Percentiles rank a stretch among this genome's conserved stretches.
phyloP scores from a whole-genome alignment of 2,113 vertebrate species.

The Alligator mississippiensis region DNA sequence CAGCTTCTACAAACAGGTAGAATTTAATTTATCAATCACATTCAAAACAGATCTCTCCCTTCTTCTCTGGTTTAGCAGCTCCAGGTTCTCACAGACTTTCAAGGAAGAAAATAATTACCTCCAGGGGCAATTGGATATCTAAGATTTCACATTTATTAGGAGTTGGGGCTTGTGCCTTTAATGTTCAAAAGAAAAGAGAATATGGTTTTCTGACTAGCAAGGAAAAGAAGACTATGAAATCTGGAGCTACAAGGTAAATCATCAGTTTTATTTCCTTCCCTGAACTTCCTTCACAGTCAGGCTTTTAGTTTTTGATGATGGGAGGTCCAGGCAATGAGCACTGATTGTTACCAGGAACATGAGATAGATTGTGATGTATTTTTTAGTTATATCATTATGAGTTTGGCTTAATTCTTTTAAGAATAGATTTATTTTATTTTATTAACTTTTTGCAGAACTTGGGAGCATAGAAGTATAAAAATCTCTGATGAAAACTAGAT shows the following conservation, averaged over 20 bases:
- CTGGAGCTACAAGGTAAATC: accelerated
- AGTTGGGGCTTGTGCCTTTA: accelerated
- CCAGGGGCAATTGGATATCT: neutral
- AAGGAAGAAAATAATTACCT: neutral
- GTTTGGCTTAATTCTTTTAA: neutral
- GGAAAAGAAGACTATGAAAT: neutral
- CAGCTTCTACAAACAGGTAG: neutral
- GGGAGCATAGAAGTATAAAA: neutral
- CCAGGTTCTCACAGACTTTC: neutral
- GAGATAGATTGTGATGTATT: neutral
- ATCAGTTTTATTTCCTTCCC: neutral
- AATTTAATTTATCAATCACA: too few relatives aligned
- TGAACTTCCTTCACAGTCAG: neutral
- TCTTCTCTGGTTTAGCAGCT: neutral
- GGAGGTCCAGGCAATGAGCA: neutral
- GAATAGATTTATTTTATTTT: too few relatives aligned
- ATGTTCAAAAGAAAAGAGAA: neutral
- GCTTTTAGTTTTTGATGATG: neutral
- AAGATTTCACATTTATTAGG: accelerated
- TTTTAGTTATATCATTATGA: neutral
- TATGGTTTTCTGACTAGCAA: accelerated
- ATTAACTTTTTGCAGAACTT: neutral
- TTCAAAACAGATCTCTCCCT: neutral
- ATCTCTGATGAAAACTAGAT: neutral
- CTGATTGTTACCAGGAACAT: neutral